These are phyloP conservation scores for Ametastegia equiseti DNA, from an alignment of 2,888 invertebrate species.

Conservation along the genomic window DNA sequence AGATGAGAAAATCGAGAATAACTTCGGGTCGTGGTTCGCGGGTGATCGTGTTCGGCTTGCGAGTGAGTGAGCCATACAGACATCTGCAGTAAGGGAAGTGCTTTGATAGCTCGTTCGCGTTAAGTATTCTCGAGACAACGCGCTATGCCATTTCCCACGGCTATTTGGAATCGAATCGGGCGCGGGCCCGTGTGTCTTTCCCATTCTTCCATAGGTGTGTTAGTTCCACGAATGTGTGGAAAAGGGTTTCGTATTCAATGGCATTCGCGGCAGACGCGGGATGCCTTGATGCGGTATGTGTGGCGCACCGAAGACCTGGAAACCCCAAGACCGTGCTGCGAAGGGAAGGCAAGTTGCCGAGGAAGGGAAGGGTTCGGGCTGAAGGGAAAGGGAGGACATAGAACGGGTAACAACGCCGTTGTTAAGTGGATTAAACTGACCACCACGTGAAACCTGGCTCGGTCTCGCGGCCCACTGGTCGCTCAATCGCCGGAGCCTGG, in stretches of 20 bases:
- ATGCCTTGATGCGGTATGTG: constrained; percentile 44
- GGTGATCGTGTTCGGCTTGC: constrained; percentile 32
- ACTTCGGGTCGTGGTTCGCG: constrained; percentile 27
- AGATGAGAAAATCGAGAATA: constrained; percentile 3
- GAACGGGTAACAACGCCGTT: constrained; percentile 45
- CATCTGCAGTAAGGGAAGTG: constrained; percentile 23
- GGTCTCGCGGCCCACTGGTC: constrained; percentile 50
- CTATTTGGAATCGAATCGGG: constrained; percentile 69
- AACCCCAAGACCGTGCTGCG: constrained; percentile 28
- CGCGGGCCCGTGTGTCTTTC: constrained; percentile 64
- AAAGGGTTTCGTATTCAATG: constrained; percentile 66
- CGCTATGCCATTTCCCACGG: constrained; percentile 73
- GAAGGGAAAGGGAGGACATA: constrained; percentile 8
- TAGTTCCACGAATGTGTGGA: constrained; percentile 20
- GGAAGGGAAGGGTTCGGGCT: background rate
- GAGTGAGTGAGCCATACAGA: constrained; percentile 34
- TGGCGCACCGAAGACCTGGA: constrained; percentile 56
- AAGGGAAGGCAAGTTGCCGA: constrained; percentile 25
- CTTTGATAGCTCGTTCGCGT: constrained; percentile 52
- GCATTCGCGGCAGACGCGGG: constrained; percentile 42
- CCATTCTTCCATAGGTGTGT: constrained; percentile 13
- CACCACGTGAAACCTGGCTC: constrained; percentile 51
- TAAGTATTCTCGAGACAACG: constrained; percentile 70
- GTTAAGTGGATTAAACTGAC: constrained; percentile 52
- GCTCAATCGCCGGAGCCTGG: constrained; percentile 45